Conservation (phyloP, 2,797 vertebrate genomes). For the Anguilla marmorata region DNA sequence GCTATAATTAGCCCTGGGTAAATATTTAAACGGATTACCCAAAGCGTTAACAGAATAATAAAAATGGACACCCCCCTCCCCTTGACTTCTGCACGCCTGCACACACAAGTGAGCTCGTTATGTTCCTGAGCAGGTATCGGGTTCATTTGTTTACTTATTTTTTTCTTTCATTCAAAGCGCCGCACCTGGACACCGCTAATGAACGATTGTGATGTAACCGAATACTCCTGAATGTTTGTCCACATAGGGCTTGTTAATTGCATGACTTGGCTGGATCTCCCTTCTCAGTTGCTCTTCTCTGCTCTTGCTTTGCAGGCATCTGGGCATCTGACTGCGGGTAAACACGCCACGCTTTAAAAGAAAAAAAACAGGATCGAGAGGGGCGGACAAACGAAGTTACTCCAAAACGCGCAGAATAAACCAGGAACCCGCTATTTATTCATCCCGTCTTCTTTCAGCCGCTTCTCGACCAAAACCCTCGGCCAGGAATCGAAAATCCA, state of each 20-base stretch:
- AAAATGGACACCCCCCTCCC: slow-evolving; percentile 52
- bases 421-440: not conserved
- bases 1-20: slow-evolving; percentile 80
- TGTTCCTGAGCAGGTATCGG: slow-evolving; percentile 16
- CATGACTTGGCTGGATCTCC: slow-evolving; percentile 56
- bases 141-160: slow-evolving; percentile 19
- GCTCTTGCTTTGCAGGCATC: slow-evolving; percentile 41
- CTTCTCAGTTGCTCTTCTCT: slow-evolving; percentile 58
- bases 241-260: slow-evolving; percentile 62
- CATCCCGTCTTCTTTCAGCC: not conserved
- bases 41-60: slow-evolving; percentile 67
- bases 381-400: not conserved
- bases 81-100: slow-evolving; percentile 37
- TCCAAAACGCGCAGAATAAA: not conserved
- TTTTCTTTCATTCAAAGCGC: slow-evolving; percentile 18
- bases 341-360: slow-evolving; percentile 45
- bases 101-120: slow-evolving; percentile 21
- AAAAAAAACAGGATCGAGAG: slow-evolving; percentile 21
- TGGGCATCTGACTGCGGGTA: slow-evolving; percentile 45
- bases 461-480: not conserved
- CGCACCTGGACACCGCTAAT: slow-evolving; percentile 35
- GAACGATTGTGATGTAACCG: slow-evolving; percentile 56
- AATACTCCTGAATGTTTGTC: slow-evolving; percentile 62
- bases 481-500: not conserved
- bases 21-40: slow-evolving; percentile 73